Evolutionary conservation across 1,140 invertebrate species (phyloP).

Genomic region (Nilaparvata lugens): DNA sequence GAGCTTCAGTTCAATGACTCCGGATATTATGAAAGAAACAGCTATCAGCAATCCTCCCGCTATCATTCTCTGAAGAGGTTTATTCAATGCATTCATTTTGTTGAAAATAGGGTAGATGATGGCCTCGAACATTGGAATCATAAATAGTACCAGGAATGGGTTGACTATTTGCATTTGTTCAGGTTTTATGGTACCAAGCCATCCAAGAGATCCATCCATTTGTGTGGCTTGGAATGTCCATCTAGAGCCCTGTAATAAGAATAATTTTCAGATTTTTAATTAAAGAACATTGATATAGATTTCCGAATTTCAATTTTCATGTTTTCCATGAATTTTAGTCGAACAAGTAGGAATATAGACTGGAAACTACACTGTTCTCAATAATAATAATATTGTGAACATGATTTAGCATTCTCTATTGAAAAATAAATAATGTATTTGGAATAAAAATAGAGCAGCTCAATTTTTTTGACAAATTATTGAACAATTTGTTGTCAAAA

Average conservation of each 20-base stretch:
- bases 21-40: constrained; percentile 58
- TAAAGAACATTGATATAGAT: background rate
- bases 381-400: too few species aligned
- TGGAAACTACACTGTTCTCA: too few species aligned
- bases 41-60: constrained; percentile 55
- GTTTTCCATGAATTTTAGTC: background rate
- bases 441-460: too few species aligned
- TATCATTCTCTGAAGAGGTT: constrained; percentile 49
- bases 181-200: constrained; percentile 51
- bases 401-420: too few species aligned
- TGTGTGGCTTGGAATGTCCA: constrained; percentile 54
- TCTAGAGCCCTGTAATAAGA: constrained; percentile 35
- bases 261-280: background rate
- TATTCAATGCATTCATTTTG: constrained; percentile 32
- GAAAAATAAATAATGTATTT: too few species aligned
- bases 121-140: constrained; percentile 71
- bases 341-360: too few species aligned
- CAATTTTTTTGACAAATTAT: too few species aligned
- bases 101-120: constrained; percentile 39
- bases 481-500: too few species aligned
- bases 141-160: constrained; percentile 62
- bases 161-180: constrained; percentile 77
- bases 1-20: constrained; percentile 52
- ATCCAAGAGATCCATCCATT: constrained; percentile 54
- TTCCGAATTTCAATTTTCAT: too few species aligned